phyloP scores from a whole-genome alignment of 2,888 invertebrate genomes.

The Andrena dorsata region DNA sequence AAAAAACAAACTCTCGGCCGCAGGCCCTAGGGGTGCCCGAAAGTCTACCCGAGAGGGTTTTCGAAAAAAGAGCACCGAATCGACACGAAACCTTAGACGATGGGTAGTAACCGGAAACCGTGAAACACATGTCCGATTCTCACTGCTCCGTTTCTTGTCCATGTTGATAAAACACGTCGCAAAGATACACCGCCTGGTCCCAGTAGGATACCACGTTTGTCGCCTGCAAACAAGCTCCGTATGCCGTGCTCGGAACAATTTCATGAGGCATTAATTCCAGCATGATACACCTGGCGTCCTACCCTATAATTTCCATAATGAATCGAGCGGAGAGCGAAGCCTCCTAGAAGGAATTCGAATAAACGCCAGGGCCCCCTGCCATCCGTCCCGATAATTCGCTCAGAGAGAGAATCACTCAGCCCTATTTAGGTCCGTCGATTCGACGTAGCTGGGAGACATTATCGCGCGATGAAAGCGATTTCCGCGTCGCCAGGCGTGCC shows the following conservation, averaged over 20 bases:
- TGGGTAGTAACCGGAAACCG: constrained; percentile 60
- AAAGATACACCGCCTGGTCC: constrained; percentile 9
- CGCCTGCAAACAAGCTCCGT: constrained; percentile 40
- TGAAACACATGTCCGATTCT: constrained; percentile 61
- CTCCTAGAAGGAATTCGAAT: background rate
- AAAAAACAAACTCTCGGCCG: background rate
- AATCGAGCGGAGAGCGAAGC: background rate
- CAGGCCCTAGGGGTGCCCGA: background rate
- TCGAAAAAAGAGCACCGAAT: constrained; percentile 26
- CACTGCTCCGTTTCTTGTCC: constrained; percentile 51
- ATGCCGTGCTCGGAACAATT: background rate
- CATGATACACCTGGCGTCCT: background rate
- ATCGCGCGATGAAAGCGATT: constrained; percentile 23
- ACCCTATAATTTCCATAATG: no score
- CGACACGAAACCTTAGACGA: constrained; percentile 49
- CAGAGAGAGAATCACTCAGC: constrained; percentile 15
- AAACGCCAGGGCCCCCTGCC: background rate
- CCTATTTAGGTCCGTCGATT: constrained; percentile 20
- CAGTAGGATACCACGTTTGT: constrained; percentile 1
- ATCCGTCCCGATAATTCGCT: constrained; percentile 35
- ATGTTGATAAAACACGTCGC: constrained; percentile 24
- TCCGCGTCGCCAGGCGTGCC: constrained; percentile 31
- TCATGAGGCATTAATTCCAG: constrained; percentile 37
- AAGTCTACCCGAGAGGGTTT: background rate
- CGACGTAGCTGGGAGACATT: constrained; percentile 11